Evolutionary conservation across 2,113 vertebrate genomes (phyloP), one percentile per base, ranked within the genome.

Genomic region (Caretta caretta): DNA sequence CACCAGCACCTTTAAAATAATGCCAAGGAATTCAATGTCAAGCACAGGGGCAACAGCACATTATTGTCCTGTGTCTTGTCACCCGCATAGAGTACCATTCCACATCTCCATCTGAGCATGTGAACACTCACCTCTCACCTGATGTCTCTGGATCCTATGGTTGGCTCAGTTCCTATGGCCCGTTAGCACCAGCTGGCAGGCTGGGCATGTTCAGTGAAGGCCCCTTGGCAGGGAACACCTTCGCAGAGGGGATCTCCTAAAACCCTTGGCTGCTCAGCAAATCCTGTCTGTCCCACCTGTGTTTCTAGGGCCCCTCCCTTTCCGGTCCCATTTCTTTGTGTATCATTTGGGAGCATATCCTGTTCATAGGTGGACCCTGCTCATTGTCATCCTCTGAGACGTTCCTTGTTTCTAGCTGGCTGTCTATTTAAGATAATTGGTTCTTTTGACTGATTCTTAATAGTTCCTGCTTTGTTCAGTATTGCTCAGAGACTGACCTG

Each of bases 191-290:
- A 53, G 14, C 35, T 59, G 49, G 25, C 19, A 57, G 6, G 0
- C 0, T 49, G 6, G 14, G 12, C 53, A 24, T 54, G 13, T 83
- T 38, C 13, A 53, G 25, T 29, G 80, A 53, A 25, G 25, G 80
- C n/a, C 38, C 8, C 10, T 24, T 42, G 80, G 14, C n/a, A 24
- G 13, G n/a, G 51, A 35, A 22, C 6, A 12, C 0, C 85, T 94
- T 62, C 83, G 83, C 4, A 0, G 35, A 89, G 42, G 57, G 80
- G 27, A 65, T 89, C 54, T 90, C 79, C 87, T 90, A 0, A 0
- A 42, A 19, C 35, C 57, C 72, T 1, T 24, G 0, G 10, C 59
- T 1, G 0, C 5, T 4, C 2, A 0, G 42, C 56, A 4, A 76
- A 0, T 89, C 83, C 76, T 62, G 38, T 38, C 42, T 94, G 84